phyloP scores from a whole-genome alignment of 2,113 vertebrate species.

The Sterrhoptilus dennistouni region DNA sequence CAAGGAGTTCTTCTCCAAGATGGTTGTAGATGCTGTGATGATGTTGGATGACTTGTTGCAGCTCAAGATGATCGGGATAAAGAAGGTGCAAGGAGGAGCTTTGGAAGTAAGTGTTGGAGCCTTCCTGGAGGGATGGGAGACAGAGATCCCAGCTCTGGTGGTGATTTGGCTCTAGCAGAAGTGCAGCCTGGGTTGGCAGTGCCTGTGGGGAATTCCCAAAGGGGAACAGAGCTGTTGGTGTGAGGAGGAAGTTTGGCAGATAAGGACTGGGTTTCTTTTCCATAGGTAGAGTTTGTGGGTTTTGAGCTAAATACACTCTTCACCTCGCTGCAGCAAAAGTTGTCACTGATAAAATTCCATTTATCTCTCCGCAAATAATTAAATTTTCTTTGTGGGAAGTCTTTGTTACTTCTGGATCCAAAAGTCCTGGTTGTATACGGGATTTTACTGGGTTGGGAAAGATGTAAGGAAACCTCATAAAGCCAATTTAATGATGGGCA shows the following conservation, averaged over 20 bases:
- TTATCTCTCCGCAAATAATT: background rate
- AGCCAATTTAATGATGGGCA: background rate
- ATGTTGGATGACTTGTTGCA: conserved; percentile 90
- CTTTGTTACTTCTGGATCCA: background rate
- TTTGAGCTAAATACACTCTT: background rate
- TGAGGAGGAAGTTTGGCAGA: background rate
- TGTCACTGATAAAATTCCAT: background rate
- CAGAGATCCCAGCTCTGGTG: background rate
- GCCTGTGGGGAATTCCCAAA: background rate
- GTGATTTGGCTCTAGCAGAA: background rate
- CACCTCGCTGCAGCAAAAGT: accelerated
- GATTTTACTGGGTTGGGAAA: accelerated
- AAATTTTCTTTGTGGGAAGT: background rate
- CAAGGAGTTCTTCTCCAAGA: conserved; percentile 91
- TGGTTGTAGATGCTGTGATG: conserved; percentile 96
- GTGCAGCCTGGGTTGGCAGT: background rate
- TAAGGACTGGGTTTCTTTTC: background rate
- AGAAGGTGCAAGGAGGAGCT: conserved; percentile 96
- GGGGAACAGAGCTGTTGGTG: background rate
- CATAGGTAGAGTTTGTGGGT: accelerated
- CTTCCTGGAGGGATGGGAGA: background rate
- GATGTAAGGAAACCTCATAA: accelerated
- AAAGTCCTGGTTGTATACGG: accelerated
- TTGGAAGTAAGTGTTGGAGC: conserved; percentile 80
- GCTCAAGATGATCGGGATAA: conserved; percentile 98